A percentile compares a stretch with the other conserved stretches of the same genome.
These are phyloP conservation scores for Scolopax rusticola DNA, from an alignment of 2,797 vertebrate genomes.

Conservation along the genomic window DNA sequence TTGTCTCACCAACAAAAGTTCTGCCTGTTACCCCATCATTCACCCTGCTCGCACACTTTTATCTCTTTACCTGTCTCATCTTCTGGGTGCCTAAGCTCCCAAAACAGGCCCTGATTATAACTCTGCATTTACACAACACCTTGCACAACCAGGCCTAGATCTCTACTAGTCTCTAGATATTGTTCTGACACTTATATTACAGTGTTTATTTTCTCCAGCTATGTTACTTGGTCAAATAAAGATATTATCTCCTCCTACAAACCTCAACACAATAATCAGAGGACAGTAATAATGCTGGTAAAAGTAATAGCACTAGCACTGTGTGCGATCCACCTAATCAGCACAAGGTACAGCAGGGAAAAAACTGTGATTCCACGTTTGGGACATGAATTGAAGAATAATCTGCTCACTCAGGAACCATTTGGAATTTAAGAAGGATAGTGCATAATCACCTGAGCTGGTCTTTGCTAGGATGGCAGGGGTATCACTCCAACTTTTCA, in stretches of 20 bases:
- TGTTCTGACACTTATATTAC: neutral
- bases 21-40: neutral
- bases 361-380: neutral
- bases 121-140: neutral
- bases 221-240: neutral
- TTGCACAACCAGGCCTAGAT: neutral
- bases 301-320: neutral
- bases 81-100: neutral
- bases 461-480: neutral
- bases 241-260: neutral
- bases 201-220: neutral
- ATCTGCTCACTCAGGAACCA: neutral
- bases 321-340: neutral
- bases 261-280: neutral
- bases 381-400: neutral
- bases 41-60: neutral
- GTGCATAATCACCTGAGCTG: neutral
- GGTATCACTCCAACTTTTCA: constrained; percentile 27
- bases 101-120: neutral
- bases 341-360: neutral
- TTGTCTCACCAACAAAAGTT: neutral
- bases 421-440: constrained; percentile 26
- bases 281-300: neutral
- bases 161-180: neutral
- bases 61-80: neutral